Conservation (phyloP, 2,888 invertebrate species). For the Pseudococcus jackbeardsleyi region DNA sequence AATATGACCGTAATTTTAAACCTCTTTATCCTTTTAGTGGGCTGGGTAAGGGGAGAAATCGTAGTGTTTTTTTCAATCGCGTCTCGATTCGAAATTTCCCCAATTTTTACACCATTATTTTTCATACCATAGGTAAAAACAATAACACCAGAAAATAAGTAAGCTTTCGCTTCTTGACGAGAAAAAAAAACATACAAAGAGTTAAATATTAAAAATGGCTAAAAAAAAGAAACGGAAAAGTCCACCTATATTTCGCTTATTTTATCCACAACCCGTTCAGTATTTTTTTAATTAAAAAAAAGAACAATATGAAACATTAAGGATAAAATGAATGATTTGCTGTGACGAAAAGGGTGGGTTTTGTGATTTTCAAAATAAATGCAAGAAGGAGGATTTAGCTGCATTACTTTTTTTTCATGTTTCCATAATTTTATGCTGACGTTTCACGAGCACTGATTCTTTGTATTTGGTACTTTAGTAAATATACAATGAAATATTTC, state of each 20-base stretch:
- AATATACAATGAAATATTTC: neutral
- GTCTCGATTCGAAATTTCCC: too few species aligned
- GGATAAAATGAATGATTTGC: neutral
- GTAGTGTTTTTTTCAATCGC: too few species aligned
- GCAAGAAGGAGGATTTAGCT: neutral
- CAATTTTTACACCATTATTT: too few species aligned
- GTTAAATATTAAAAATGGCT: too few species aligned
- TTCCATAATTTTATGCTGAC: neutral
- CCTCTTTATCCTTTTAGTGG: too few species aligned
- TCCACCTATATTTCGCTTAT: neutral
- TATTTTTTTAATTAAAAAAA: slow-evolving; percentile 6
- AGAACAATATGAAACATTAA: neutral
- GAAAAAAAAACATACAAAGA: too few species aligned
- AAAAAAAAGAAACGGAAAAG: neutral
- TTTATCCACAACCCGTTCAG: neutral
- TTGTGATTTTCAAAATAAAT: slow-evolving; percentile 28
- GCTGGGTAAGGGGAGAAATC: too few species aligned
- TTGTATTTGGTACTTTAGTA: neutral
- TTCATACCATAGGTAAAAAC: too few species aligned
- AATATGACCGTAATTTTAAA: too few species aligned
- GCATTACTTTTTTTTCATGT: neutral
- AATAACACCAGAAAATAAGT: too few species aligned
- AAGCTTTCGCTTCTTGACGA: too few species aligned
- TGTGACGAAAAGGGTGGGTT: neutral
- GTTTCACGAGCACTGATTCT: neutral